These are phyloP conservation scores for Thera obeliscata DNA, from an alignment of 2,888 invertebrate genomes.

Conservation along the genomic window DNA sequence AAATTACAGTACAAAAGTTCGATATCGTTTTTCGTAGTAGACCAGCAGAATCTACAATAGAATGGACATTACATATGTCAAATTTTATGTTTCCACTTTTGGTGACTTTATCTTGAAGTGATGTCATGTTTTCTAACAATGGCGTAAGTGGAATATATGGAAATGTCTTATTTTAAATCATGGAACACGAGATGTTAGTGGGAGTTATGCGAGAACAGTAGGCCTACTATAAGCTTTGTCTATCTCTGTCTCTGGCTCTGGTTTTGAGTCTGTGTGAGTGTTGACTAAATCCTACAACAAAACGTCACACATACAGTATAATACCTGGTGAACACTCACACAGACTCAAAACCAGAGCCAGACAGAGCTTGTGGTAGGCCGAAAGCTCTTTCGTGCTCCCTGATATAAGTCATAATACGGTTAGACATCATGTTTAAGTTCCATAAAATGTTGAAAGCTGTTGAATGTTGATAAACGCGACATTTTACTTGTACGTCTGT, in stretches of 20 bases:
- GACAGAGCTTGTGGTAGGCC: too few species aligned
- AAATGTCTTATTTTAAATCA: slow-evolving; percentile 30
- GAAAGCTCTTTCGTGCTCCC: not conserved
- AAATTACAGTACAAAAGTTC: too few species aligned
- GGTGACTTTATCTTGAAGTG: slow-evolving; percentile 40
- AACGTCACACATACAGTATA: too few species aligned
- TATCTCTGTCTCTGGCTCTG: too few species aligned
- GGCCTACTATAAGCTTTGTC: too few species aligned
- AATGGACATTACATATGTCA: slow-evolving; percentile 37
- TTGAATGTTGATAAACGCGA: not conserved
- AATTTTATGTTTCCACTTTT: slow-evolving; percentile 44
- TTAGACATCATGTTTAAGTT: not conserved
- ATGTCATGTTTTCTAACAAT: slow-evolving; percentile 43
- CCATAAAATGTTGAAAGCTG: not conserved
- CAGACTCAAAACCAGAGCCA: too few species aligned
- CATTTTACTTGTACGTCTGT: not conserved
- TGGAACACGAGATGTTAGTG: slow-evolving; percentile 6
- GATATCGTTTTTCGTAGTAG: too few species aligned
- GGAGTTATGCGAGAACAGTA: slow-evolving; percentile 12
- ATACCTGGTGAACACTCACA: too few species aligned
- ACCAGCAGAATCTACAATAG: slow-evolving; percentile 32
- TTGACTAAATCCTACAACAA: too few species aligned
- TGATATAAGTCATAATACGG: not conserved
- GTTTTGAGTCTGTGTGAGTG: too few species aligned
- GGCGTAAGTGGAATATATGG: slow-evolving; percentile 30